A percentile compares a stretch with the other conserved stretches of the same genome.
Evolutionary conservation across 2,113 vertebrate genomes (phyloP).

Genomic region (Zeus faber): DNA sequence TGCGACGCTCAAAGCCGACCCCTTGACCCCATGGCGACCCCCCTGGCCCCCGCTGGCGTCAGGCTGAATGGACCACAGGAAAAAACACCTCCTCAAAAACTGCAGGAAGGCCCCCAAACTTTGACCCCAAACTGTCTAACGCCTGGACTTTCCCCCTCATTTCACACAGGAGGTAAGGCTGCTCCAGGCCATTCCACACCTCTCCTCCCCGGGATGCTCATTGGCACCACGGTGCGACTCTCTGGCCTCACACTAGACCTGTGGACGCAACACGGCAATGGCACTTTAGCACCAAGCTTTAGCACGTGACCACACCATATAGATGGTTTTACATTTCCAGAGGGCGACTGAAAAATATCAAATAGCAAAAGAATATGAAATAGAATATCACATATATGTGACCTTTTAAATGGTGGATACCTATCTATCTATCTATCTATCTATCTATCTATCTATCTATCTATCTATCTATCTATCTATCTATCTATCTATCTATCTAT

Average conservation of each 20-base stretch:
- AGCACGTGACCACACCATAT: no score
- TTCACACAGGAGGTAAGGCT: slow-evolving; percentile 12
- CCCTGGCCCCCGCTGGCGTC: slow-evolving; percentile 32
- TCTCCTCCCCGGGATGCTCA: slow-evolving; percentile 8
- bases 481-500: no score
- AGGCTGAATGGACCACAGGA: slow-evolving; percentile 64
- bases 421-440: no score
- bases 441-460: no score
- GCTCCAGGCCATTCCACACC: slow-evolving; percentile 26
- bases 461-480: no score
- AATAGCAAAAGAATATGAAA: no score
- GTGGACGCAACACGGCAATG: background rate
- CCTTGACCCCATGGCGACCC: slow-evolving; percentile 65
- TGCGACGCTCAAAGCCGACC: slow-evolving; percentile 71
- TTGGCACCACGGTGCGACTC: slow-evolving; percentile 16
- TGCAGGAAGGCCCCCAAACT: slow-evolving; percentile 60
- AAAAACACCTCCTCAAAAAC: slow-evolving; percentile 52
- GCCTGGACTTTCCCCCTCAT: slow-evolving; percentile 4
- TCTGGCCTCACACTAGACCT: background rate
- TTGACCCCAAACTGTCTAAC: slow-evolving; percentile 26
- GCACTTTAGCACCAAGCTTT: background rate
- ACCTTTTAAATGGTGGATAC: no score
- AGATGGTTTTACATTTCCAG: no score
- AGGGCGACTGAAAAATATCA: no score
- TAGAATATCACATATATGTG: no score